A percentile compares a stretch with the other conserved stretches of the same genome.
Conservation (phyloP, 2,113 vertebrate species). For the Myotis davidii region DNA sequence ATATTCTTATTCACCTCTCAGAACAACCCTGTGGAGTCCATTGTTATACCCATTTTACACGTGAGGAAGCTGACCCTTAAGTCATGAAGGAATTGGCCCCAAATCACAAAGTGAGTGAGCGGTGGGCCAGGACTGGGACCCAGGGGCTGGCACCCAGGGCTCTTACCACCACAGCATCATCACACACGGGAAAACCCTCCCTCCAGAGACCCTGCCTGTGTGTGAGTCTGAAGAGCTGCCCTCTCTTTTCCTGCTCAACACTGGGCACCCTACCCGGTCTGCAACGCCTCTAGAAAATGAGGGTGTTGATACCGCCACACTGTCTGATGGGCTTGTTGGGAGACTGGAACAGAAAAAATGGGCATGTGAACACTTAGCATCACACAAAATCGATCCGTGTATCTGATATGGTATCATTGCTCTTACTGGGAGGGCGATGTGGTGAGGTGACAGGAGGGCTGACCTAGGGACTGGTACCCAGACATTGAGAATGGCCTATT, state of each 20-base stretch:
- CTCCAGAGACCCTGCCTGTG: fast-evolving
- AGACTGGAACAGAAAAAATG: neutral
- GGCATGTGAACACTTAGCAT: neutral
- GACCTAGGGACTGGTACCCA: neutral
- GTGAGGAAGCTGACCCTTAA: neutral
- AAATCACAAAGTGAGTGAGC: neutral
- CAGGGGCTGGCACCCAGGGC: neutral
- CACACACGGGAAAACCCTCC: fast-evolving
- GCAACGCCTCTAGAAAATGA: neutral
- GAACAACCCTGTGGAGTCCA: neutral
- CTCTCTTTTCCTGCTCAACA: neutral
- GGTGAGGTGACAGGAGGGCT: too few species aligned
- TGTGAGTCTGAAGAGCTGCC: too few species aligned
- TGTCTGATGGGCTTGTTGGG: neutral
- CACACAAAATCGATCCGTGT: neutral
- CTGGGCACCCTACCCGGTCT: neutral
- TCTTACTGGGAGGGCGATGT: neutral
- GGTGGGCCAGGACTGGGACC: neutral
- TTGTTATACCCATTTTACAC: neutral
- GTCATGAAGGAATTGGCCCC: neutral
- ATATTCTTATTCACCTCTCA: neutral
- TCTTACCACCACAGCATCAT: fast-evolving
- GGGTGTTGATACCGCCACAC: neutral
- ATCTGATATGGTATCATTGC: neutral
- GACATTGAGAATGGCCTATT: neutral